Evolutionary conservation across 2,797 vertebrate species (phyloP), one percentile per base, ranked within the genome.

Genomic region (Poecilia wingei): DNA sequence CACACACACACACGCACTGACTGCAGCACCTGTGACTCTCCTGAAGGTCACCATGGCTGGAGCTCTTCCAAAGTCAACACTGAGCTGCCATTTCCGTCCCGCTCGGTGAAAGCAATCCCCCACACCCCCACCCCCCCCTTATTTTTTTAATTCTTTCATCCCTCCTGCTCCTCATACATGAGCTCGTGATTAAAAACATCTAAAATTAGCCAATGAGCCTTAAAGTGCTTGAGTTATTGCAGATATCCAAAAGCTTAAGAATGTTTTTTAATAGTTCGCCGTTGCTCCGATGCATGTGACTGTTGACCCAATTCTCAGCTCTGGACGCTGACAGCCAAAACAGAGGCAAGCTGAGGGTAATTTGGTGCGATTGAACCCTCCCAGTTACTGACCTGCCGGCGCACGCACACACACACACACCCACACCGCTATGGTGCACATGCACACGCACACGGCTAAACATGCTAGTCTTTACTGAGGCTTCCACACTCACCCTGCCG

Each of bases 291-390:
- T 85, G 79, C 87, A 82, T 87, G 90, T 88, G 85, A 93, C 90
- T 43, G 76, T 82, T 95, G 93, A 95, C 94, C 94, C 92, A 76
- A 89, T 92, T 95, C 91, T 85, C 64, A 77, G 71, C 79, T 78
- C 71, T 79, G 75, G 88, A 88, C 90, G 89, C 84, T 85, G 88
- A 93, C 93, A 93, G 93, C 91, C 93, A 93, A 93, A 93, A 90
- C 89, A 94, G 71, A 83, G 81, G 81, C 76, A 61, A 88, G 80
- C 47, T 80, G 77, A 87, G 85, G 84, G 80, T 83, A 85, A 87
- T 91, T 87, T 88, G 72, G 82, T 22, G 16, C 47, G 55, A 87
- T 74, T 39, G n/a, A 74, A 72, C 81, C 76, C 80, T 68, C 83
- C 81, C 79, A n/a, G 33, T 85, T 57, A 36, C 28, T 16, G 1